Evolutionary conservation across 1,140 invertebrate genomes (phyloP).

Genomic region (Drosophila sulfurigaster): DNA sequence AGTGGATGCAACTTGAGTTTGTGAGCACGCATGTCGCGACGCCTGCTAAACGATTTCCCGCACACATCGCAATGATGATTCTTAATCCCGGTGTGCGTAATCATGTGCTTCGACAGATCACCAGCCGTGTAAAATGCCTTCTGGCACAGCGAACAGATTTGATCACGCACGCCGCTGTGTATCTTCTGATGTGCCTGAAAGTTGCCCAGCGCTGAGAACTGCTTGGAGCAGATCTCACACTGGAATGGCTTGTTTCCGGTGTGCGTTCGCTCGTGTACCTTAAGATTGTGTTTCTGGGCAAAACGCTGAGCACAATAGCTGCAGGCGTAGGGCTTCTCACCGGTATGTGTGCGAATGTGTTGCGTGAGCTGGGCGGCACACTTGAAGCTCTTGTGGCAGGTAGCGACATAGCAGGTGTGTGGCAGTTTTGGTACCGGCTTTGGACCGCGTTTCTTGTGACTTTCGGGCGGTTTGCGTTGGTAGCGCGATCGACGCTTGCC

Average conservation of each 20-base stretch:
- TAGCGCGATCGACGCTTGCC: constrained; percentile 84
- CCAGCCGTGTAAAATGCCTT: constrained; percentile 90
- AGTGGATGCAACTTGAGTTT: constrained; percentile 78
- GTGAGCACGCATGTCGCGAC: constrained; percentile 86
- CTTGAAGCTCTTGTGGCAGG: constrained; percentile 87
- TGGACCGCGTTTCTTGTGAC: constrained; percentile 86
- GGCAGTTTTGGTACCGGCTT: constrained; percentile 87
- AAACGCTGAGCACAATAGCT: constrained; percentile 91
- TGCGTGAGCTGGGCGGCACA: constrained; percentile 87
- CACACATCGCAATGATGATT: constrained; percentile 91
- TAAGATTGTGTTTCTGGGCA: constrained; percentile 94
- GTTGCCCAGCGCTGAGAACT: constrained; percentile 87
- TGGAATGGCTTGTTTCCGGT: constrained; percentile 93
- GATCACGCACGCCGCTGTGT: constrained; percentile 87
- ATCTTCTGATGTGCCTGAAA: constrained; percentile 87
- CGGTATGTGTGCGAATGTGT: constrained; percentile 88
- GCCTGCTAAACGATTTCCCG: constrained; percentile 89
- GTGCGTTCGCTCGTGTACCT: constrained; percentile 93
- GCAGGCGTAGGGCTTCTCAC: constrained; percentile 89
- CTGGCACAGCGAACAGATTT: constrained; percentile 89
- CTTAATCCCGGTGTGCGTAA: constrained; percentile 91
- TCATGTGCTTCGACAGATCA: constrained; percentile 90
- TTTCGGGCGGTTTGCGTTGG: constrained; percentile 86
- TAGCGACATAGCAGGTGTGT: constrained; percentile 86
- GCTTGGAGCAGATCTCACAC: constrained; percentile 91